These are phyloP conservation scores for Apostichopus californicus DNA, from an alignment of 35 echinoderm and acorn worm species.

Conservation along the genomic window DNA sequence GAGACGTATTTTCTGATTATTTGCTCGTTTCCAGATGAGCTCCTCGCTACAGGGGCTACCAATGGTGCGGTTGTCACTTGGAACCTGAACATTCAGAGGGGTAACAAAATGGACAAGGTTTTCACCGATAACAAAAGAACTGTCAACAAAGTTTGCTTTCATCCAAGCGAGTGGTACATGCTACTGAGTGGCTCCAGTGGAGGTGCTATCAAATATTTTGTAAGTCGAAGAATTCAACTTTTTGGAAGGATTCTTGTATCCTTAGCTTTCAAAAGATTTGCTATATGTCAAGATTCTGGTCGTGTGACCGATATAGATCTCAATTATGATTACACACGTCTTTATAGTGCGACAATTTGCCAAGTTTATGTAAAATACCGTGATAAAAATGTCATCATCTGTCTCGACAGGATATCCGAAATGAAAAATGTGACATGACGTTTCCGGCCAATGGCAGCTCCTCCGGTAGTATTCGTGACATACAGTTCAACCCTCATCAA, in stretches of 20 bases:
- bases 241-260: no score
- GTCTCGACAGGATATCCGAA: slow-evolving; percentile 75
- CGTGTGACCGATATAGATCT: background rate
- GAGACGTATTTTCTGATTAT: no score
- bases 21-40: slow-evolving; percentile 63
- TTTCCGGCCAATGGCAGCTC: slow-evolving; percentile 49
- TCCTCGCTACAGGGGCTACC: slow-evolving; percentile 90
- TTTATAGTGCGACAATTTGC: no score
- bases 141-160: slow-evolving; percentile 94
- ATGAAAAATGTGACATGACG: slow-evolving; percentile 62
- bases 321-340: no score
- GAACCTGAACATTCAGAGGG: slow-evolving; percentile 70
- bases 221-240: slow-evolving; percentile 46
- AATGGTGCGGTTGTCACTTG: slow-evolving; percentile 93
- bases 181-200: slow-evolving; percentile 93
- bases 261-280: no score
- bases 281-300: background rate
- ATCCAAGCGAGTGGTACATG: slow-evolving; percentile 86
- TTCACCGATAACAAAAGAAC: slow-evolving; percentile 87
- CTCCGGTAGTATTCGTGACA: slow-evolving; percentile 74
- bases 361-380: no score
- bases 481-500: slow-evolving; percentile 84
- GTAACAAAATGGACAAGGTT: slow-evolving; percentile 85
- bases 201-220: slow-evolving; percentile 85
- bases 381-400: no score